A percentile compares a stretch with the other conserved stretches of the same genome.
Evolutionary conservation across 2,797 vertebrate genomes (phyloP).

Genomic region (Premnoplex brunnescens): DNA sequence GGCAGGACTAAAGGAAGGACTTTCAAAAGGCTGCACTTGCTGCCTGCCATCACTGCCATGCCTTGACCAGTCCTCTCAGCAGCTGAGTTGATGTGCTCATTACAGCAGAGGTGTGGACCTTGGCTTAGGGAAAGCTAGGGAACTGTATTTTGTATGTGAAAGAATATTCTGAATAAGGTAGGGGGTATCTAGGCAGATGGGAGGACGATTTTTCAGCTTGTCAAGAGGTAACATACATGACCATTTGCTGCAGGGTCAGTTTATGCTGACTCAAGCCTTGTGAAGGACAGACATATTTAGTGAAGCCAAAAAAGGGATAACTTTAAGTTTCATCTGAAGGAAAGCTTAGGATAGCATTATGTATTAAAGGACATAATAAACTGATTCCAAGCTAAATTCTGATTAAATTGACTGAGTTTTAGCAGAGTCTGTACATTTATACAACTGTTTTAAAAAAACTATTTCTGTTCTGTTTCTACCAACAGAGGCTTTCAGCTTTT

Average conservation of each 20-base stretch:
- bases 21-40: background rate
- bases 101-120: background rate
- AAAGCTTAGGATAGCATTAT: background rate
- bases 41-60: background rate
- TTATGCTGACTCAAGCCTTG: background rate
- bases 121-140: background rate
- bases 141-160: background rate
- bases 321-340: background rate
- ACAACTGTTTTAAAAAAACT: background rate
- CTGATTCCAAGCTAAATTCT: background rate
- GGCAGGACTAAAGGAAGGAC: background rate
- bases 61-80: fast-evolving
- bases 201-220: background rate
- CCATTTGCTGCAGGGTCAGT: background rate
- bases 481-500: background rate
- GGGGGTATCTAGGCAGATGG: background rate
- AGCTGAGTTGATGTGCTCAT: background rate
- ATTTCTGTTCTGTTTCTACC: background rate
- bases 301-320: background rate
- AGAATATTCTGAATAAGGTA: background rate
- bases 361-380: background rate
- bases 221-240: background rate
- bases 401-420: background rate
- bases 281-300: background rate
- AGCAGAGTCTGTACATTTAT: background rate